Evolutionary conservation across 2,888 invertebrate species (phyloP).

Genomic region (Norana najaformis): DNA sequence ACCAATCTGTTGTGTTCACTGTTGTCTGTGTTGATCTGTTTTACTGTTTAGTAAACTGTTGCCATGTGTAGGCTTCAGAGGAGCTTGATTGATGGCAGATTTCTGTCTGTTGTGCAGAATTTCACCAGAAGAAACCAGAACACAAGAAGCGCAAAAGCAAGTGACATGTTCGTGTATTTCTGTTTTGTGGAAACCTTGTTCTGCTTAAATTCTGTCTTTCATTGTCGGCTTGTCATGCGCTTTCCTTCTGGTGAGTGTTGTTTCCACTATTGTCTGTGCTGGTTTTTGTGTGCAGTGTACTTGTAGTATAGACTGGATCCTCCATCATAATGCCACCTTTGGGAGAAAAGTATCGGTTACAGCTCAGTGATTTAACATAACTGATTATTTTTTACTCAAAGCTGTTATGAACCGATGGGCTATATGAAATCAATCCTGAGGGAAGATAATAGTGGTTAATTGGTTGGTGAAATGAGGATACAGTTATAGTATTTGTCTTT

Average conservation of each 20-base stretch:
- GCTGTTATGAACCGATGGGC: not conserved
- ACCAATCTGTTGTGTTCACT: not conserved
- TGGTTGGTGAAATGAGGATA: not conserved
- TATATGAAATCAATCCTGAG: not conserved
- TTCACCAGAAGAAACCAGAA: slow-evolving; percentile 14
- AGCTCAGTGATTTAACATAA: not conserved
- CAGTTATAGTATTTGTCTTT: not conserved
- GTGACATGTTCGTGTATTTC: slow-evolving; percentile 15
- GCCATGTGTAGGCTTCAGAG: slow-evolving; percentile 9
- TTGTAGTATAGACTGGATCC: not conserved
- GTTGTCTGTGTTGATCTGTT: not conserved
- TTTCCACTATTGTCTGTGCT: not conserved
- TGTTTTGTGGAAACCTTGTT: not conserved
- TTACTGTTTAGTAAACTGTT: not conserved
- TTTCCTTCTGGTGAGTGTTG: not conserved
- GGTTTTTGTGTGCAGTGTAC: not conserved
- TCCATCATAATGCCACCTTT: not conserved
- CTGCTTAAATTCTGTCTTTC: not conserved
- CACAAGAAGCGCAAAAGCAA: slow-evolving; percentile 23
- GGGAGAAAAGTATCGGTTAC: not conserved
- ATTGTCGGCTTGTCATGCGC: not conserved
- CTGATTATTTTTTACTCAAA: not conserved
- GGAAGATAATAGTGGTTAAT: not conserved
- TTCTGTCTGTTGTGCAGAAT: slow-evolving; percentile 15
- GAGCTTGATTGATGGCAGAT: not conserved